Conservation (phyloP, 1,140 invertebrate species). For the Anthonomus grandis region DNA sequence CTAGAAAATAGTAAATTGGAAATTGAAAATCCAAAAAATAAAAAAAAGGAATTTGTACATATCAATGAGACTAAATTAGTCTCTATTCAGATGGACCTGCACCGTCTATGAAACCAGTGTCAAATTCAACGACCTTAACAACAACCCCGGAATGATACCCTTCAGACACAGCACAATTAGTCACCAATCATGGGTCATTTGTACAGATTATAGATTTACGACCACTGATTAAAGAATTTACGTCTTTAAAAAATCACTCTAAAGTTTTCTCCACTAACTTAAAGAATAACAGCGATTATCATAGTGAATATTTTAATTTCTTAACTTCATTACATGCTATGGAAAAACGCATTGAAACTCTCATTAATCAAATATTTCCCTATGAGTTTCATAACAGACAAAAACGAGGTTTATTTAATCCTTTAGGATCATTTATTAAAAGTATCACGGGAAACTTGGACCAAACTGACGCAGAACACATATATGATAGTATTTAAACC, state of each 20-base stretch:
- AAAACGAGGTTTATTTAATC: too few species aligned
- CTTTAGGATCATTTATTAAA: too few species aligned
- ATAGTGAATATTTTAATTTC: constrained; percentile 16
- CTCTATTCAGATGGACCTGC: constrained; percentile 9
- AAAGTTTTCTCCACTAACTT: background rate
- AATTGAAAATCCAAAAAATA: constrained; percentile 15
- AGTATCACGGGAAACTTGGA: constrained; percentile 16
- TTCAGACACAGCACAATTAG: constrained; percentile 15
- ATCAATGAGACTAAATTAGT: constrained; percentile 18
- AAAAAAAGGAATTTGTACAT: constrained; percentile 5
- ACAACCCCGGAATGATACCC: constrained; percentile 10
- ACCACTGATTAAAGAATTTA: constrained; percentile 5
- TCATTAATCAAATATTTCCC: constrained; percentile 7
- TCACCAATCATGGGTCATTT: constrained; percentile 11
- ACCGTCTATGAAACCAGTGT: background rate
- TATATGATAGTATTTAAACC: background rate
- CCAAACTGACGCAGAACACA: constrained; percentile 6
- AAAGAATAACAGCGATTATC: background rate
- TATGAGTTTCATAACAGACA: background rate
- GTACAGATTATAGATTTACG: constrained; percentile 6
- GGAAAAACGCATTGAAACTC: constrained; percentile 11
- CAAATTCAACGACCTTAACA: constrained; percentile 11
- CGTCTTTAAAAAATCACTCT: background rate
- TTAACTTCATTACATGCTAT: background rate
- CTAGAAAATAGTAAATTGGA: constrained; percentile 9